phyloP scores from a whole-genome alignment of 2,797 vertebrate species.

The Fratercula arctica region DNA sequence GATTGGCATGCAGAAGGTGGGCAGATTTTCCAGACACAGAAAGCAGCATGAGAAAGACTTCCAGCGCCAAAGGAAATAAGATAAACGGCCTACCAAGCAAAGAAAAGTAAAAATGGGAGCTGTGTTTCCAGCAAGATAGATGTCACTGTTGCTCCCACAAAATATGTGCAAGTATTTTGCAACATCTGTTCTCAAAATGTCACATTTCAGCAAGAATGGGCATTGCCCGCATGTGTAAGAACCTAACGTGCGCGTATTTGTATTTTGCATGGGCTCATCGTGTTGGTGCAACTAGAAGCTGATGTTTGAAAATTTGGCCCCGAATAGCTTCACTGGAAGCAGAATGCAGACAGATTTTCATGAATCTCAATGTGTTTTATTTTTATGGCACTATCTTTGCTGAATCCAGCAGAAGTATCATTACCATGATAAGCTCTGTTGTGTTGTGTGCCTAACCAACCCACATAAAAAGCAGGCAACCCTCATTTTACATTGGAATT shows the following conservation, averaged over 20 bases:
- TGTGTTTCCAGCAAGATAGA: slow-evolving; percentile 39
- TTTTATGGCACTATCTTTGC: slow-evolving; percentile 29
- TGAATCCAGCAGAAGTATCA: slow-evolving; percentile 29
- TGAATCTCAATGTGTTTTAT: slow-evolving; percentile 48
- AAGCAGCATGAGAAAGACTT: slow-evolving; percentile 34
- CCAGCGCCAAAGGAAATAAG: slow-evolving; percentile 38
- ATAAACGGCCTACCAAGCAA: neutral
- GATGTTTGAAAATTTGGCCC: slow-evolving; percentile 60
- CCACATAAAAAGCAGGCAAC: neutral
- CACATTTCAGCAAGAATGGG: slow-evolving; percentile 33
- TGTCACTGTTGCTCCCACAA: slow-evolving; percentile 50
- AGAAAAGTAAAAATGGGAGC: slow-evolving; percentile 33
- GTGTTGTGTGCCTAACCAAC: neutral
- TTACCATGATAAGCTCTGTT: neutral
- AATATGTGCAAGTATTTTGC: slow-evolving; percentile 49
- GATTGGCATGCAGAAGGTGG: slow-evolving; percentile 60
- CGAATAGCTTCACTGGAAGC: neutral
- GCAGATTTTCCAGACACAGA: slow-evolving; percentile 49
- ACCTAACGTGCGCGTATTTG: neutral
- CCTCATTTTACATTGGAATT: neutral
- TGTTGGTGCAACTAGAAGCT: slow-evolving; percentile 52
- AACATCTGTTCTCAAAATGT: slow-evolving; percentile 59
- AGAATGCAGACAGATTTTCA: slow-evolving; percentile 51
- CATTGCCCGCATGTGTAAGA: slow-evolving; percentile 12
- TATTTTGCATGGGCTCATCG: neutral